Base-by-base conservation (phyloP, 2,888 invertebrate genomes). In the Argynnis bischoffii region DNA sequence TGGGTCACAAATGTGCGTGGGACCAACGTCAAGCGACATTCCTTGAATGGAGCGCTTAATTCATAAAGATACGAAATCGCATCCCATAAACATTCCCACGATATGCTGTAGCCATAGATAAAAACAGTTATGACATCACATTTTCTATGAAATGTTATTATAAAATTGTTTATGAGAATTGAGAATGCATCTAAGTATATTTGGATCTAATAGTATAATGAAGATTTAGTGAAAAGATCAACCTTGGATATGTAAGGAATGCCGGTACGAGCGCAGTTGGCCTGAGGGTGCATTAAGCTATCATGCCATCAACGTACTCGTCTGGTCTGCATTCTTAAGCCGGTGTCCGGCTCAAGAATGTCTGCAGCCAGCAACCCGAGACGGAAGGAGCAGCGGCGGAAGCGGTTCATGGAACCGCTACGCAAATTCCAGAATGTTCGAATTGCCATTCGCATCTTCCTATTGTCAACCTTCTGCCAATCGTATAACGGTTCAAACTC, bases 351-450 rank as follows among this genome's bases (percentile, higher is more conserved):
- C 86, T 81, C 78, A 83, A 87, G 90, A 90, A 90, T 90, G 87
- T 84, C 81, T 82, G 80, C 84, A 87, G 81, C 84, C 82, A 89
- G 90, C 89, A 90, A 91, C 88, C 86, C 91, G 91, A 92, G 90
- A 91, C 92, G 92, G 92, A 92, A 92, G 89, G 86, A 89, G 87
- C 83, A 78, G 79, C 89, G 86, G 87, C 92, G 92, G 92, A 92
- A 92, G 91, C 92, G 88, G 90, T 91, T 89, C 90, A 89, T 88
- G 84, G 85, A 90, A 89, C 83, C 79, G 75, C 76, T 74, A 21
- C 1, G 67, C 35, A 47, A 18, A 50, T 71, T 73, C 74, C 64
- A 76, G 75, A 86, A 87, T n/a, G 79, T 67, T 81, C 61, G 67
- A 74, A 77, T 74, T 55, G 74, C 73, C 72, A 64, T 53, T 5